Evolutionary conservation across 2,888 invertebrate genomes (phyloP), one percentile per base, ranked within the genome.

Genomic region (Thereva unica): DNA sequence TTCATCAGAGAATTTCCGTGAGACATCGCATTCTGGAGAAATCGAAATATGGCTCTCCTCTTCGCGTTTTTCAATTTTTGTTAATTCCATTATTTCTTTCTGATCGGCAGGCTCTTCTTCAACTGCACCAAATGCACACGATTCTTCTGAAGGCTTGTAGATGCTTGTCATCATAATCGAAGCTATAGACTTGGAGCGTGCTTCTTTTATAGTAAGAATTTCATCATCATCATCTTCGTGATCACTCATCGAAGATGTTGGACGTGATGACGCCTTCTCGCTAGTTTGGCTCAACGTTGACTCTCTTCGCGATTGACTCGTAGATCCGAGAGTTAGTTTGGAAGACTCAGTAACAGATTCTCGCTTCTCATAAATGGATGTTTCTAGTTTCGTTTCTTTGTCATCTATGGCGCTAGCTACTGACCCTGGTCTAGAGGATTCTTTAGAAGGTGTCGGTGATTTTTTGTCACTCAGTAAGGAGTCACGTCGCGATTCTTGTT

Each of bases 111-210:
- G 9, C 12, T 78, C 78, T 68, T 80, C 79, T 37, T 74, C 74
- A 37, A 78, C 66, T 1, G 75, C 70, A 40, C 67, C 71, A 55
- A 74, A 73, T 2, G 72, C 50, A 47, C 75, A 74, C 4, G 55
- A 44, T 40, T 78, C 76, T 34, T 77, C 78, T 5, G 78, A 76
- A 0, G 80, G 80, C 47, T 78, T 79, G 63, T 80, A 80, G 61
- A 80, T 78, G 66, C 80, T 81, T 2, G 80, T 80, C 75, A 79
- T 78, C 80, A 81, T 81, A 35, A 81, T 80, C 5, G 80, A 77
- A 35, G 81, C 78, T 66, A 81, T 79, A 4, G 81, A 81, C 68
- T 81, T 81, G 5, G 81, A 82, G 12, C 81, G 78, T 8, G 78
- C 74, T 71, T 82, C 83, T 67, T 79, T 81, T 4, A 79, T 71